Evolutionary conservation across 2,113 vertebrate genomes (phyloP), one percentile per base, ranked within the genome.

Genomic region (Pimephales promelas): DNA sequence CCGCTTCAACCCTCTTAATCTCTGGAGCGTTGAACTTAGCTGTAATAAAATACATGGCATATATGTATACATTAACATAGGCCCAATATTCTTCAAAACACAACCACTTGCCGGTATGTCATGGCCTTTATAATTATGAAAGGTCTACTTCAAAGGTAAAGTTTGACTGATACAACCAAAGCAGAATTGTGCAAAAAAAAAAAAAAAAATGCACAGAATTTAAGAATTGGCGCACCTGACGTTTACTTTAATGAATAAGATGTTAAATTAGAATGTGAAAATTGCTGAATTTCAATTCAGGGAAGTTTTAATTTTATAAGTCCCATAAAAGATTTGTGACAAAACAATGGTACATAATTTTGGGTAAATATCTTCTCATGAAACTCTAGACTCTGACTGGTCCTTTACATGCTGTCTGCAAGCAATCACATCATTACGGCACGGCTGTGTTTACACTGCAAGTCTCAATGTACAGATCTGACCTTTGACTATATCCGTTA

Each of bases 1-100:
- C 16, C 0, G 83, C 45, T 84, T 85, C 61, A 20, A 93, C 24
- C 0, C 4, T 64, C 61, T 78, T 2, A 57, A 95, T 91, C 3
- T 64, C 66, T 8, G 93, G 94, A 43, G 84, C 90, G 61, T 92
- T 91, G 16, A 94, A 88, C 31, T 92, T 94, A 10, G 87, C 94
- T 95, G 88, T 40, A 87, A 90, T 10, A n/a, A 24, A n/a, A 31
- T 22, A 1, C 40, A 74, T 68, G 1, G 8, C 18, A 18, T 2
- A 18, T 7, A 34, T n/a, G n/a, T n/a, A n/a, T n/a, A n/a, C 56
- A 0, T 24, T n/a, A 57, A 49, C 1, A 68, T 18, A 11, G 34
- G 34, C 56, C 61, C 14, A 8, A 31, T 64, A 10, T 18, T 28
- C 61, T 64, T 34, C 3, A 64, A 16, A 16, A 47, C 11, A 13